Evolutionary conservation across 2,888 invertebrate genomes (phyloP), one percentile per base, ranked within the genome.

Genomic region (Nymphalis polychloros): DNA sequence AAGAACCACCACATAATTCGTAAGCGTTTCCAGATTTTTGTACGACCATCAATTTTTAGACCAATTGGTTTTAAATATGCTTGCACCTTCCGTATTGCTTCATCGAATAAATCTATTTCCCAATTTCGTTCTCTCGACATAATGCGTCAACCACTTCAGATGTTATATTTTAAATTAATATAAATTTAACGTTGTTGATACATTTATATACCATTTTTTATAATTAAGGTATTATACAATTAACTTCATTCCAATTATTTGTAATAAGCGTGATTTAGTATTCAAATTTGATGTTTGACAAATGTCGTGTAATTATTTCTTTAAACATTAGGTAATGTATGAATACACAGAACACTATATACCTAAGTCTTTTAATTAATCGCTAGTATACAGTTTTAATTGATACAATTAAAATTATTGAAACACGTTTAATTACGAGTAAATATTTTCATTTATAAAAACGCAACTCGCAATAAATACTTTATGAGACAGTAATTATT

Each of bases 21-120:
- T 8, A 67, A 23, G 20, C 61, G 19, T 27, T 62, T 41, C 55
- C 17, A n/a, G 23, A 8, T 55, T 8, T 16, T 62, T 31, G 49
- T 67, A 41, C 23, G 35, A 41, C 41, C 13, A 23, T 62, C 57
- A 19, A 67, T 41, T 62, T 57, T 61, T 48, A 67, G n/a, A 13
- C 62, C 61, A 1, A 67, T 23, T 13, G 48, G 35, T 31, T 49
- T 67, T 57, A 67, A 67, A 16, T 48, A 67, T 8, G 49, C 13
- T 20, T 67, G 55, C 47, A 67, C 66, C 6, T 62, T 67, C 16
- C 23, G 17, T 31, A 67, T 35, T 49, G 57, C 55, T 19, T 50
- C 31, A 6, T 67, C 19, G 61, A 62, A 67, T 48, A 55, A 35
- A 48, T 57, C n/a, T 47, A 57, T 57, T 62, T 67, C 66, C 8